Conservation (phyloP, 2,113 vertebrate species). For the Hystrix brachyura region DNA sequence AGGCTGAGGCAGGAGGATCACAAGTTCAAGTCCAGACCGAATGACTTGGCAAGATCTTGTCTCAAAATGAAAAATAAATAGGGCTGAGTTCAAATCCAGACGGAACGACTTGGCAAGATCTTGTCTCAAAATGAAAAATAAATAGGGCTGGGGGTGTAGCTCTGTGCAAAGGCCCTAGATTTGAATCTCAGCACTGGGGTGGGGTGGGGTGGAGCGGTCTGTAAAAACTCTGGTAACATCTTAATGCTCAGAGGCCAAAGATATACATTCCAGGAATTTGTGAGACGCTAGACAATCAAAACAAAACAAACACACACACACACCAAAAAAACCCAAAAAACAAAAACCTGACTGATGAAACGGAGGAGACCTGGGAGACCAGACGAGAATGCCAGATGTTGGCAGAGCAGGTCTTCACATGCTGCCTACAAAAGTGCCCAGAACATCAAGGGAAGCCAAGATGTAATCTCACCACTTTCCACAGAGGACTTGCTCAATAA, state of each 20-base stretch:
- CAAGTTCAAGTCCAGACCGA: neutral
- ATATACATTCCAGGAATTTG: neutral
- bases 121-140: too few species aligned
- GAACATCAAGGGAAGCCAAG: neutral
- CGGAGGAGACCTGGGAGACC: rapidly evolving
- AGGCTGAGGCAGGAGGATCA: neutral
- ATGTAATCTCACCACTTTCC: neutral
- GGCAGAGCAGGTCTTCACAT: neutral
- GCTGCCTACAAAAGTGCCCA: neutral
- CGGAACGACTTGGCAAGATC: too few species aligned
- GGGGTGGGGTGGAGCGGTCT: too few species aligned
- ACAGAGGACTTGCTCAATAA: neutral
- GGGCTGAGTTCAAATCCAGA: neutral
- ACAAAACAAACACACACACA: neutral
- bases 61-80: too few species aligned
- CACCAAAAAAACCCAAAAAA: neutral
- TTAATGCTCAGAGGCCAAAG: neutral
- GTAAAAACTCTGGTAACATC: neutral
- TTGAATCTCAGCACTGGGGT: too few species aligned
- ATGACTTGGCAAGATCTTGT: too few species aligned
- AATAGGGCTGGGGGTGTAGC: too few species aligned
- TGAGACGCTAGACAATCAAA: neutral
- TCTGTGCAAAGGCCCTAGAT: too few species aligned
- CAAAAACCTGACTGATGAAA: neutral
- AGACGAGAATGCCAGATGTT: neutral